phyloP scores from a whole-genome alignment of 2,888 invertebrate genomes.

The Amblyjoppa fuscipennis region DNA sequence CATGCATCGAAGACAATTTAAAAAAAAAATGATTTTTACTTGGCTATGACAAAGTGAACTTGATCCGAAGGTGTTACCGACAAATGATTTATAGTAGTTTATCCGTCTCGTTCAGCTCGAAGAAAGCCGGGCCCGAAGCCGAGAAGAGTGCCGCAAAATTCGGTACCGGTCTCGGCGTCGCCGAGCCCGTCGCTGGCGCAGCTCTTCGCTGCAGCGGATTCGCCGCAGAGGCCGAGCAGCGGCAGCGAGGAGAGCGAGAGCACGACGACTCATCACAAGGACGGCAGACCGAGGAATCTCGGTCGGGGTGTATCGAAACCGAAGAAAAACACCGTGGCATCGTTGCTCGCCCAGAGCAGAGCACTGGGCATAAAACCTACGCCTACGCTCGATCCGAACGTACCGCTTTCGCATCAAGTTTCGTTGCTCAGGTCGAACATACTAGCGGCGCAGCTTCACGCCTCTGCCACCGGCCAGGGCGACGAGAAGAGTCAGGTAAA shows the following conservation, averaged over 20 bases:
- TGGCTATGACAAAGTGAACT: background rate
- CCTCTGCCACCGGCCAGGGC: conserved; percentile 78
- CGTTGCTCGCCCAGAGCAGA: conserved; percentile 93
- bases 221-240: conserved; percentile 88
- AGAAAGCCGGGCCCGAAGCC: conserved; percentile 92
- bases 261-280: conserved; percentile 86
- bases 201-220: conserved; percentile 87
- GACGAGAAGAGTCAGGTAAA: conserved; percentile 83
- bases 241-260: conserved; percentile 89
- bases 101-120: conserved; percentile 86
- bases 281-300: conserved; percentile 93
- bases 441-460: conserved; percentile 88
- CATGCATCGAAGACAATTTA: background rate
- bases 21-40: too few relatives aligned
- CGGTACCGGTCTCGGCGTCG: conserved; percentile 86
- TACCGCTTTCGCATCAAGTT: conserved; percentile 87
- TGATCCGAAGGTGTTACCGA: conserved; percentile 5
- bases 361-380: conserved; percentile 93
- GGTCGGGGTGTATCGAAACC: conserved; percentile 96
- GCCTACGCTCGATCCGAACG: conserved; percentile 87
- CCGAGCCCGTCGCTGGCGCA: conserved; percentile 87
- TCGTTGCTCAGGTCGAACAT: conserved; percentile 87
- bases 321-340: conserved; percentile 97
- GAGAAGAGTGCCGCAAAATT: conserved; percentile 87
- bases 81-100: conserved; percentile 25